phyloP scores from a whole-genome alignment of 1,140 invertebrate genomes.

The Sitobion miscanthi region DNA sequence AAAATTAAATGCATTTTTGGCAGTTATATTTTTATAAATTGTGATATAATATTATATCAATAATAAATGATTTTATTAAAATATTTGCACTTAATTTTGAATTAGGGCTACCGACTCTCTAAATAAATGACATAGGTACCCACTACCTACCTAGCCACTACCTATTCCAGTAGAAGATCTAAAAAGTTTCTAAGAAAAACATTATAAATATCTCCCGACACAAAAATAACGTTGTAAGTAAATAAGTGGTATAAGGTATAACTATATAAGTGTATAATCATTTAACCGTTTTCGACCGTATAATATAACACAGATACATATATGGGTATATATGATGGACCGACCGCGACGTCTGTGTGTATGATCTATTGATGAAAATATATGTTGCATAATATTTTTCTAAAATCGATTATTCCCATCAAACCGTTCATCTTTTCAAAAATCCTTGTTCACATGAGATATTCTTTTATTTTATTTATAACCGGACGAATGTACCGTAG shows the following conservation, averaged over 20 bases:
- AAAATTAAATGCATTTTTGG: no score
- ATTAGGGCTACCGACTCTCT: background rate
- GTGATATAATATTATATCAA: background rate
- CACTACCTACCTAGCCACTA: no score
- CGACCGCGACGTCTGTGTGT: background rate
- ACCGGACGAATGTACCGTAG: background rate
- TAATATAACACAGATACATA: background rate
- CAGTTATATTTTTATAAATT: background rate
- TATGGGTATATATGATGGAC: background rate
- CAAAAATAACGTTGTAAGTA: background rate
- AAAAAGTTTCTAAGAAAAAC: no score
- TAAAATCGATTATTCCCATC: slow-evolving; percentile 3
- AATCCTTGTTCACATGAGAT: background rate
- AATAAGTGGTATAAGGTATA: background rate
- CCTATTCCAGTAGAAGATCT: no score
- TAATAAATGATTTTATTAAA: background rate
- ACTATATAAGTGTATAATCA: background rate
- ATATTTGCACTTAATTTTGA: background rate
- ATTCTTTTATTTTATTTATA: background rate
- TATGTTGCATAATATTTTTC: background rate
- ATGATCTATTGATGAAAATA: background rate
- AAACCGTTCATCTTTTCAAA: background rate
- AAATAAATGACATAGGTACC: no score
- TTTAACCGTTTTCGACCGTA: background rate
- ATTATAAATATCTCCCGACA: background rate